Evolutionary conservation across 2,888 invertebrate genomes (phyloP), one percentile per base, ranked within the genome.

Genomic region (Ctenicera cuprea): DNA sequence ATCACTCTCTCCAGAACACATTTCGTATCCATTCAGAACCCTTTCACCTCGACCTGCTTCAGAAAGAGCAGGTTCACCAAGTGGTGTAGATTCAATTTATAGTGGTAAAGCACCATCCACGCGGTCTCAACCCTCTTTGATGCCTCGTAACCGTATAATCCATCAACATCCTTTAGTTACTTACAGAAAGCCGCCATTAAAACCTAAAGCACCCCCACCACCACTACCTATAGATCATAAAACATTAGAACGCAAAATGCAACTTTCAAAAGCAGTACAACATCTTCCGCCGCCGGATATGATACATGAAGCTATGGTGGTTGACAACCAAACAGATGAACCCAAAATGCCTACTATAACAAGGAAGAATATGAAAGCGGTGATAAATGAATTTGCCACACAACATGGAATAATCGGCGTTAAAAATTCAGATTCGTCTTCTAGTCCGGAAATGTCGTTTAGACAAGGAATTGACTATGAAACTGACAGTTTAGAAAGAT

Each of bases 401-500:
- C 76, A 75, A 50, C 71, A 65, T 20, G 71, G 57, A 20, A 70
- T 65, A 37, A 48, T 9, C 22, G 43, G 1, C 33, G 33, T 14
- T 77, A 79, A 30, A 80, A 82, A 14, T 52, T 52, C 69, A 11
- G 63, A 67, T 26, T 50, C 62, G 16, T 54, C 72, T 12, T 33
- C 63, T 18, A 71, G 71, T 67, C 71, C 74, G 3, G 64, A 68
- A 37, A 48, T 67, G 14, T 12, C 45, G 1, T 20, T 22, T 11
- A 67, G 63, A 41, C 71, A 69, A 48, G 52, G 37, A 45, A 48
- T 80, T 0, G 93, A 93, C 83, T 94, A 93, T 78, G 94, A 94
- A 83, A 91, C 92, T 0, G 94, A 94, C 80, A 94, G 94, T 83
- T 87, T 94, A 76, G 94, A 94, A 86, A 88, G 93, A 88, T 88